phyloP scores from a whole-genome alignment of 2,888 invertebrate genomes.

The Morinoia aosen region DNA sequence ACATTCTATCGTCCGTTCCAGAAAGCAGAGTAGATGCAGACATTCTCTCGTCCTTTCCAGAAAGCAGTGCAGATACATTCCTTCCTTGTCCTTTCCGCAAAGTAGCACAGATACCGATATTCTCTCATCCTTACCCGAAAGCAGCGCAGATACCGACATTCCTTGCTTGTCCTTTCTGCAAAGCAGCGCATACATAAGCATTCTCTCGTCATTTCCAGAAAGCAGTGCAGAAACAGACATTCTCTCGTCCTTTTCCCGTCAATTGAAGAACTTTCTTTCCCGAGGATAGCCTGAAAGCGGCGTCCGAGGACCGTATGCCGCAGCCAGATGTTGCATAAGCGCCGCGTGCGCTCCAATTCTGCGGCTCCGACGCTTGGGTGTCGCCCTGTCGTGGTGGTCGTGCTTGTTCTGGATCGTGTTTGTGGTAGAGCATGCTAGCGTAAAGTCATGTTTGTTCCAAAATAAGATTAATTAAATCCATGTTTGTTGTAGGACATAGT shows the following conservation, averaged over 20 bases:
- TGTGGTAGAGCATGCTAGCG: background rate
- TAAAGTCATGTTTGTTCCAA: background rate
- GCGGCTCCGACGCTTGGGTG: background rate
- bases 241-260: background rate
- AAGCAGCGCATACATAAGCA: background rate
- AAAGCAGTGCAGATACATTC: too few species aligned
- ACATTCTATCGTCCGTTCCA: too few species aligned
- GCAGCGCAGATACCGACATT: background rate
- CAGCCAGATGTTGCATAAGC: background rate
- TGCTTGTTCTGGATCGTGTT: background rate
- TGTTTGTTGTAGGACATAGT: too few species aligned
- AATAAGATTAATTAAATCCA: background rate
- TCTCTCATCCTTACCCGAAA: background rate
- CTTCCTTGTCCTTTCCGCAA: background rate
- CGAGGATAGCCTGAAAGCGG: background rate
- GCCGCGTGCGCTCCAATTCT: background rate
- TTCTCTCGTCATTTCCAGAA: background rate
- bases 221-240: background rate
- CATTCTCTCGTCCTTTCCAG: background rate
- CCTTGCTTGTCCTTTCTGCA: background rate
- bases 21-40: background rate
- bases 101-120: background rate
- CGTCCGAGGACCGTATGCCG: background rate
- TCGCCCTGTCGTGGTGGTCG: background rate
- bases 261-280: background rate